Base-by-base conservation (phyloP, 2,888 invertebrate genomes). In the Drosophila emarginata region DNA sequence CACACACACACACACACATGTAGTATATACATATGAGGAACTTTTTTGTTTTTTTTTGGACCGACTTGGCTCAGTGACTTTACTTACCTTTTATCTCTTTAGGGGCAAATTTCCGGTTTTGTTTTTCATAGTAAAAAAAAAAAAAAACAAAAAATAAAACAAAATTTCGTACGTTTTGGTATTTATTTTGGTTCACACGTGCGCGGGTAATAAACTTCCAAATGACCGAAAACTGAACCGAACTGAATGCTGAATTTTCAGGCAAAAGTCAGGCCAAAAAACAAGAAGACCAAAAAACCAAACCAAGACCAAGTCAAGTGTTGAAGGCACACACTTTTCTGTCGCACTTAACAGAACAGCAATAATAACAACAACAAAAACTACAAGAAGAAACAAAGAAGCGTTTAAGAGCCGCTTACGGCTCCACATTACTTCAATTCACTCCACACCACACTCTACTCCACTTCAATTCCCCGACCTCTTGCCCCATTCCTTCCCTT, bases 141-240 rank as follows among this genome's bases (percentile, higher is more conserved):
- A 69, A 57, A 63, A 32, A 61, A 32, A 26, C 6, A 80, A 61
- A 61, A 79, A 87, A 80, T 56, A 58, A 56, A 37, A 32, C 32
- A 50, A 50, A 69, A 53, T 68, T 76, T 61, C 36, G 72, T 75
- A 84, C 83, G 85, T 81, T 84, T 87, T 73, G 83, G 85, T 77
- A 84, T 87, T 84, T 28, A 54, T 54, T 89, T 89, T 82, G 74
- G 89, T 84, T 89, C 89, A 89, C 87, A 89, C 89, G 89, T 89
- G 89, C 76, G 79, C 76, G 72, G 77, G 76, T 78, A 87, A 88
- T 87, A 84, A 87, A 88, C 79, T 75, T 76, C 45, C 74, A 82
- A 86, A 86, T 83, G 78, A 67, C 79, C 80, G 78, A 87, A 87
- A 84, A 32, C 54, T 54, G 32, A 45, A 45, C 45, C 18, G 12